A percentile compares a stretch with the other conserved stretches of the same genome.
These are phyloP conservation scores for Ceratosolen fusciceps DNA, from an alignment of 1,140 invertebrate genomes.

Conservation along the genomic window DNA sequence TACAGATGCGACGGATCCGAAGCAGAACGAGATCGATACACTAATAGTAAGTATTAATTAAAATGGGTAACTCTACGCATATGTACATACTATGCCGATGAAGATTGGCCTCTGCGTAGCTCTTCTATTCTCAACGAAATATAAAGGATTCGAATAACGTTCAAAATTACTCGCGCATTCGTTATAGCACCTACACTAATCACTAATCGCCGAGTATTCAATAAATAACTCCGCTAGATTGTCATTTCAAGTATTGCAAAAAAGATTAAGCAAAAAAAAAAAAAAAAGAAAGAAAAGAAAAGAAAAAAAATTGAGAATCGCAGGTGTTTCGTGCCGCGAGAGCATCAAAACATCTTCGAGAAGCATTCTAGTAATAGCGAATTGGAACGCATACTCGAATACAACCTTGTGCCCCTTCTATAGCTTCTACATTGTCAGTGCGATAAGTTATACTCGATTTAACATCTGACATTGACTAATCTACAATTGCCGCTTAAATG, in stretches of 20 bases:
- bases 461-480: constrained; percentile 31
- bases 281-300: too few relatives aligned
- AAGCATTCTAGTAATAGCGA: constrained; percentile 14
- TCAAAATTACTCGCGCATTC: too few relatives aligned
- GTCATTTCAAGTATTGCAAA: not conserved
- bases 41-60: too few relatives aligned
- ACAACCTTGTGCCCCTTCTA: constrained; percentile 32
- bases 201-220: not conserved
- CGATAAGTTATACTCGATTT: constrained; percentile 14
- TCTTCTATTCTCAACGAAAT: too few relatives aligned
- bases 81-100: too few relatives aligned
- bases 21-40: too few relatives aligned
- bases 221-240: not conserved
- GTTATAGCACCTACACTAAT: not conserved
- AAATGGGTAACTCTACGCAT: too few relatives aligned
- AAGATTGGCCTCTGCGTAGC: too few relatives aligned
- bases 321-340: not conserved
- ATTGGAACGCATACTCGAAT: constrained; percentile 27
- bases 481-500: too few relatives aligned
- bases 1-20: too few relatives aligned
- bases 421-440: constrained; percentile 14
- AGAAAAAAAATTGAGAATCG: not conserved
- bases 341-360: constrained; percentile 1
- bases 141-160: too few relatives aligned
- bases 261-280: too few relatives aligned